Base-by-base conservation (phyloP, 2,888 invertebrate genomes). In the Cerceris rybyensis region DNA sequence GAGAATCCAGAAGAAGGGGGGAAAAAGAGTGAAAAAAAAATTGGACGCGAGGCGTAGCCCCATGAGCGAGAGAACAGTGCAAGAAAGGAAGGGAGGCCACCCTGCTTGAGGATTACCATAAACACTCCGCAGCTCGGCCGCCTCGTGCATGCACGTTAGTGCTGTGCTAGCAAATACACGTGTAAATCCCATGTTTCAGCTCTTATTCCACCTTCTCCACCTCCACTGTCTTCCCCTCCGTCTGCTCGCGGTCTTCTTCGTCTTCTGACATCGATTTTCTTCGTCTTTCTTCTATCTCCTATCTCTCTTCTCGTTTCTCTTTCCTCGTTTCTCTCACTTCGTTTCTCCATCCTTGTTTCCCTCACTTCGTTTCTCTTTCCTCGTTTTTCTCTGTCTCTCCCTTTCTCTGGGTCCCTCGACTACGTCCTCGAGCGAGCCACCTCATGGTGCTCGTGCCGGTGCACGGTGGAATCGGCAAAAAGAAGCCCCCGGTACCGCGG, bases 121-220 rank as follows among this genome's bases (percentile, higher is more conserved):
- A 89, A 89, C 89, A 88, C 86, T 87, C 84, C 60, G 79, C 78
- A 80, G 81, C 81, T 80, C 83, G 79, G 72, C 79, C 76, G 72
- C 80, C 68, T 84, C 84, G 83, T 88, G 85, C 84, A 84, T 81
- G 80, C 80, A 72, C 82, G 81, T 86, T 87, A 79, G 76, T 52
- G 77, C 80, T 70, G 67, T 77, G 73, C 85, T 80, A 84, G 87
- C 85, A 82, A 84, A 82, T 90, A 90, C 90, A 90, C 87, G 87
- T 90, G 90, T 90, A 90, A 90, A 89, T 90, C 87, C 82, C 81
- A 78, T 83, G 86, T 90, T 90, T 88, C 86, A 87, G 84, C 80
- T 88, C 89, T 89, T 88, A 89, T 88, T 87, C 84, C 84, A 74
- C 75, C 83, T 81, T 61, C 75, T 63, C 60, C 76, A 46, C 70